Conservation (phyloP, 2,113 vertebrate genomes). For the Equus przewalskii region DNA sequence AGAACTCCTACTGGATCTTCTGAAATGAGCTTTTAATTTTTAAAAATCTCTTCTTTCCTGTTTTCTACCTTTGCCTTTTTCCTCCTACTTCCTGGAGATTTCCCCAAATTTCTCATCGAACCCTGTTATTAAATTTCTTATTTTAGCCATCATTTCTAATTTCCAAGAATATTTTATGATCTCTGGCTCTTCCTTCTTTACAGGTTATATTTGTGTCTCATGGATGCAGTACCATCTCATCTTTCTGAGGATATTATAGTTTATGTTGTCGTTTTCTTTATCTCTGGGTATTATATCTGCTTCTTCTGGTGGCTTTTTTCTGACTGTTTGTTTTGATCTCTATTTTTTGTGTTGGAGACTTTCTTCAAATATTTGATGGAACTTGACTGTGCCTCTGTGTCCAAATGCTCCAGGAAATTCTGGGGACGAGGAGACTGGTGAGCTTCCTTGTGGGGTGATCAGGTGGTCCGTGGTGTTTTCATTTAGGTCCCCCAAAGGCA, state of each 20-base stretch:
- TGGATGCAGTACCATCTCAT: not conserved
- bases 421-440: not conserved
- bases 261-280: slow-evolving; percentile 29
- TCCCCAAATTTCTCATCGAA: not conserved
- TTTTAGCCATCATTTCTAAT: not conserved
- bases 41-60: not conserved
- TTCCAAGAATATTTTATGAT: not conserved
- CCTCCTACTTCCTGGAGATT: not conserved
- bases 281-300: not conserved
- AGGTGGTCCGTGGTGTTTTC: not conserved
- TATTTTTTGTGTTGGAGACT: not conserved
- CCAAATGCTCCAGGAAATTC: not conserved
- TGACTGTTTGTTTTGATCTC: not conserved
- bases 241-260: not conserved
- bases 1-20: not conserved
- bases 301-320: not conserved
- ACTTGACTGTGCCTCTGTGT: not conserved
- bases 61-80: not conserved
- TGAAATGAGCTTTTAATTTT: not conserved
- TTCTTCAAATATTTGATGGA: not conserved
- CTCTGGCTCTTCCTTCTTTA: not conserved
- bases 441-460: not conserved
- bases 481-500: not conserved
- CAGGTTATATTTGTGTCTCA: not conserved
- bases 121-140: not conserved